These are phyloP conservation scores for Scaptodrosophila latifasciaeformis DNA, from an alignment of 2,888 invertebrate genomes.

Conservation along the genomic window DNA sequence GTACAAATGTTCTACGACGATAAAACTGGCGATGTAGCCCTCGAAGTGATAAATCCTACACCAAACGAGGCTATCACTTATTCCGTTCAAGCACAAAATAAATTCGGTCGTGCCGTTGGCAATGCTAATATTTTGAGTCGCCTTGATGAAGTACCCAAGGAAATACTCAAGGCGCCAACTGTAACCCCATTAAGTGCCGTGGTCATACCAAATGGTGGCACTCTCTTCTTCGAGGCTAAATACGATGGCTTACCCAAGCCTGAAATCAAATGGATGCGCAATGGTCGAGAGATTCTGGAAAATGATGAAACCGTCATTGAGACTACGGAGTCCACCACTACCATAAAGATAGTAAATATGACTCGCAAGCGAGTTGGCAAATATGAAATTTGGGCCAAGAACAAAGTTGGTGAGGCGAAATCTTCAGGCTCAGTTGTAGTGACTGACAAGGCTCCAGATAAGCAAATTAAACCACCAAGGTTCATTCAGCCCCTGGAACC, in stretches of 20 bases:
- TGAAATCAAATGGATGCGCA: constrained; percentile 89
- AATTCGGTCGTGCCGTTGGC: constrained; percentile 83
- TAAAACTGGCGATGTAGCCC: constrained; percentile 79
- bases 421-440: constrained; percentile 90
- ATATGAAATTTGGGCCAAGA: constrained; percentile 90
- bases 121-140: constrained; percentile 82
- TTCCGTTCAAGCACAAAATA: constrained; percentile 83
- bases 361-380: constrained; percentile 88
- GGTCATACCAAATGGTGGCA: constrained; percentile 82
- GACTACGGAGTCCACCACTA: constrained; percentile 79
- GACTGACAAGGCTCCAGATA: constrained; percentile 78
- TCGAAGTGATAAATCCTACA: constrained; percentile 80
- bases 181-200: constrained; percentile 88
- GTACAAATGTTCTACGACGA: constrained; percentile 78
- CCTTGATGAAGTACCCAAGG: constrained; percentile 70
- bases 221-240: constrained; percentile 82
- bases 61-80: constrained; percentile 82
- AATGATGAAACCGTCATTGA: constrained; percentile 79
- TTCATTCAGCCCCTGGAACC: constrained; percentile 84
- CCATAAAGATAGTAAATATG: constrained; percentile 80
- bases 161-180: constrained; percentile 80
- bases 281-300: constrained; percentile 84
- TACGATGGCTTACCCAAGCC: constrained; percentile 84
- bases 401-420: constrained; percentile 85
- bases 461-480: constrained; percentile 81